Conservation (phyloP, 1,140 invertebrate genomes). For the Drosophila prosaltans region DNA sequence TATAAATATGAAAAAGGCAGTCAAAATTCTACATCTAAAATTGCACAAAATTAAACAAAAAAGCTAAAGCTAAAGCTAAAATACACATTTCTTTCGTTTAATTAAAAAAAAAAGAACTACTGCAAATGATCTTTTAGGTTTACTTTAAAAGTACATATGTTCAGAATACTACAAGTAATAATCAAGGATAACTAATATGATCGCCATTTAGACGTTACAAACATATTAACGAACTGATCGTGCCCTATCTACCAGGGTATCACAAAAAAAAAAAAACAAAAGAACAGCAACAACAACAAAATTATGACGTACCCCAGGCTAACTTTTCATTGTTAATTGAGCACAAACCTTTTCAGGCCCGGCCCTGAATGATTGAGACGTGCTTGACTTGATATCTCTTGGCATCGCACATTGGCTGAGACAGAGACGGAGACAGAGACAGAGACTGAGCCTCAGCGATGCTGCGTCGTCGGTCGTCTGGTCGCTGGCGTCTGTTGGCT, state of each 20-base stretch:
- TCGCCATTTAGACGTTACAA: not conserved
- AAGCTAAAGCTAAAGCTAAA: too few relatives aligned
- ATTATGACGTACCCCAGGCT: conserved; percentile 73
- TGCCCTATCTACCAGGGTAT: conserved; percentile 10
- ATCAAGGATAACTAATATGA: not conserved
- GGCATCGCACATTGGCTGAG: conserved; percentile 48
- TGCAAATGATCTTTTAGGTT: too few relatives aligned
- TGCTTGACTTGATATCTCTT: conserved; percentile 72
- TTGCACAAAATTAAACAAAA: too few relatives aligned
- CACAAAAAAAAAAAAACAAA: conserved; percentile 5
- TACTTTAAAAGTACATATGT: too few relatives aligned
- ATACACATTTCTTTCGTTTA: too few relatives aligned
- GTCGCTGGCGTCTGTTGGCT: conserved; percentile 62
- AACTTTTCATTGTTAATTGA: conserved; percentile 80
- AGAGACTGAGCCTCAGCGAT: conserved; percentile 21
- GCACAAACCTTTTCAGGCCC: conserved; percentile 50
- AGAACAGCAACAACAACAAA: conserved; percentile 44
- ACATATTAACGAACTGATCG: not conserved
- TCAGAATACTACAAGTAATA: too few relatives aligned
- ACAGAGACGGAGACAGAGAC: conserved; percentile 8
- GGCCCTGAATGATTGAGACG: conserved; percentile 72
- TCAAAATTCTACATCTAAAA: too few relatives aligned
- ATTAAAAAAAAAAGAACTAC: too few relatives aligned
- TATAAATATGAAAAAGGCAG: too few relatives aligned
- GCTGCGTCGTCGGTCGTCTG: conserved; percentile 38